phyloP scores from a whole-genome alignment of 2,113 vertebrate genomes.

The Pluvialis apricaria region DNA sequence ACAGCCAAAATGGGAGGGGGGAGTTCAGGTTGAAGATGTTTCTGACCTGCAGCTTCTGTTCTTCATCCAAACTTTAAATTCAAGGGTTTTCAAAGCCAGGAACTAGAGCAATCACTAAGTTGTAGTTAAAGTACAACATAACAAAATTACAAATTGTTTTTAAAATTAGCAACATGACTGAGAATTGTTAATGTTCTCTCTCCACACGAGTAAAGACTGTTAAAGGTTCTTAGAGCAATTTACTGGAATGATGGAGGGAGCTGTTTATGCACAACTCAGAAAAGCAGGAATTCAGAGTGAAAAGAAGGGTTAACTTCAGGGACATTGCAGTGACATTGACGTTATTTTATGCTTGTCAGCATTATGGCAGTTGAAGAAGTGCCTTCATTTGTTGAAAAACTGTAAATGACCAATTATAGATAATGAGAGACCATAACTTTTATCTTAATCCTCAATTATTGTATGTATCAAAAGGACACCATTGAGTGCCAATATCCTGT shows the following conservation, averaged over 20 bases:
- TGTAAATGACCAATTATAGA: slow-evolving; percentile 51
- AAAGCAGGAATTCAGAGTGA: background rate
- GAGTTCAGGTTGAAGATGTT: background rate
- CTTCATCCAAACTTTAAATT: background rate
- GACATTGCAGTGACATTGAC: background rate
- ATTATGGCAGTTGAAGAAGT: slow-evolving; percentile 8
- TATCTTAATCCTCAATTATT: slow-evolving; percentile 55
- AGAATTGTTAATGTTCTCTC: background rate
- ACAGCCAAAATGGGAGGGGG: background rate
- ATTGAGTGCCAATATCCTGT: background rate
- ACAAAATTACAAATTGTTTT: background rate
- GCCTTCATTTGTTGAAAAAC: slow-evolving; percentile 3
- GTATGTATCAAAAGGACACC: background rate
- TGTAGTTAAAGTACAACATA: background rate
- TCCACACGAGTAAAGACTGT: background rate
- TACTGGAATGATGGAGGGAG: background rate
- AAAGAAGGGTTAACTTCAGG: background rate
- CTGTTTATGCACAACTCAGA: background rate
- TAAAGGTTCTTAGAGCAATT: background rate
- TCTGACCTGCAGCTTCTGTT: background rate
- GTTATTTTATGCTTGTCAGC: slow-evolving; percentile 18
- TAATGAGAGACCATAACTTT: slow-evolving; percentile 40
- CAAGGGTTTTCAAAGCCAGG: background rate
- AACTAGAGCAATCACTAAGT: background rate
- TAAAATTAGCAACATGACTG: background rate